Conservation (phyloP, 2,888 invertebrate species). For the Andrena marginata region DNA sequence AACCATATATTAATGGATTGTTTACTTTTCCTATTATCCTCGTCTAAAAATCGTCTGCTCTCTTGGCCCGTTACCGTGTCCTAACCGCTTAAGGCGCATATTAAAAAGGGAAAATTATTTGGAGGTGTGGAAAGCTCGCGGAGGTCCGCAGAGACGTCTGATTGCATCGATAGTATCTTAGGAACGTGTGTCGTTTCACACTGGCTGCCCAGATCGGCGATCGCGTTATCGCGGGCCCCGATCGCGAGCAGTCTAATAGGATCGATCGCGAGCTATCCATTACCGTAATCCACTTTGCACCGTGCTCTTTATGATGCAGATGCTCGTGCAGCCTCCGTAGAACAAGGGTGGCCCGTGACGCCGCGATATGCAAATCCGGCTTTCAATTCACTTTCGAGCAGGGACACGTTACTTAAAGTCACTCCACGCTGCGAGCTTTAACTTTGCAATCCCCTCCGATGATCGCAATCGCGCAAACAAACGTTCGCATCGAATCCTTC, state of each 20-base stretch:
- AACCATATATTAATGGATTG: no score
- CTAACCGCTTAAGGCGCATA: no score
- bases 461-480: slow-evolving; percentile 30
- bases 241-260: slow-evolving; percentile 73
- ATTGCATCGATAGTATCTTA: background rate
- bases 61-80: no score
- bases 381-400: slow-evolving; percentile 48
- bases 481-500: background rate
- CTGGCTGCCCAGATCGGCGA: slow-evolving; percentile 71
- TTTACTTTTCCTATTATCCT: no score
- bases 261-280: slow-evolving; percentile 78
- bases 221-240: slow-evolving; percentile 60
- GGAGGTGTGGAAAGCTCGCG: no score
- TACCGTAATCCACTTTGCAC: slow-evolving; percentile 82
- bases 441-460: background rate
- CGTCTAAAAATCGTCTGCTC: no score
- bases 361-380: slow-evolving; percentile 74
- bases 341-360: slow-evolving; percentile 62
- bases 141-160: background rate
- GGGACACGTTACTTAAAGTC: slow-evolving; percentile 38
- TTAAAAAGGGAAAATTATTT: no score
- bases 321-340: slow-evolving; percentile 52
- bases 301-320: slow-evolving; percentile 75
- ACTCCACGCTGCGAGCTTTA: background rate
- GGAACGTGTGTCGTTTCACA: slow-evolving; percentile 78